Conservation (phyloP, 1,140 invertebrate genomes). For the Listronotus oregonensis region DNA sequence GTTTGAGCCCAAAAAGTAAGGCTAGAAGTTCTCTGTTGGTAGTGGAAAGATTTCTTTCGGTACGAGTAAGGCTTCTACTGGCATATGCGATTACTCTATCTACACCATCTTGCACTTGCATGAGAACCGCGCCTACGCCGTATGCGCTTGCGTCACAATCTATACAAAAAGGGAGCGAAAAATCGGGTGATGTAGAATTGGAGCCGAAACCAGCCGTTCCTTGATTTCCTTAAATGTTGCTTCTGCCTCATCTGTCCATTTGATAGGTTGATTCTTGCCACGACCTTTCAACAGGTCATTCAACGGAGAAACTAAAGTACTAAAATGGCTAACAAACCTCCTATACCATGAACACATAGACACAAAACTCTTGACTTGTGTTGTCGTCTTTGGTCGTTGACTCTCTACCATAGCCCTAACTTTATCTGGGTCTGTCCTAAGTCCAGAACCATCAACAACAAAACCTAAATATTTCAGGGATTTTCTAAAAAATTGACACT, state of each 20-base stretch:
- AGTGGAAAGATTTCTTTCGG: too few relatives aligned
- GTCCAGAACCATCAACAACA: conserved; percentile 14
- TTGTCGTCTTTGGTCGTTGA: conserved; percentile 8
- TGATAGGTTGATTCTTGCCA: conserved; percentile 17
- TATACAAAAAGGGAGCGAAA: conserved; percentile 32
- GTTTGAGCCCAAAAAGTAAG: too few relatives aligned
- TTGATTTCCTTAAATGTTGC: conserved; percentile 9
- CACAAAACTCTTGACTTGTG: conserved; percentile 51
- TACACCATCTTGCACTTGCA: conserved; percentile 1
- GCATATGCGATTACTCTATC: too few relatives aligned
- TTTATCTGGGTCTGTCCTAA: not conserved
- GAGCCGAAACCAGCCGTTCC: conserved; percentile 24
- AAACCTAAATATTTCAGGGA: conserved; percentile 18
- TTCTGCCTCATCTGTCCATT: conserved; percentile 16
- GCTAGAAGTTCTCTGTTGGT: too few relatives aligned
- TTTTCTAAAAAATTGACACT: conserved; percentile 30
- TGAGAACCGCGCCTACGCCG: conserved; percentile 45
- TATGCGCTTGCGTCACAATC: conserved; percentile 43
- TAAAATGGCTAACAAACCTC: conserved; percentile 55
- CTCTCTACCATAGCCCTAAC: too few relatives aligned
- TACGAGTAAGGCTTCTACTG: too few relatives aligned
- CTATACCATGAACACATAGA: conserved; percentile 56
- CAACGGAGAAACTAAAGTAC: conserved; percentile 50
- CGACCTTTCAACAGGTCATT: conserved; percentile 42
- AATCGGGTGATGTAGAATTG: conserved; percentile 40